Conservation (phyloP, 2,797 vertebrate genomes). For the Amazona ochrocephala region DNA sequence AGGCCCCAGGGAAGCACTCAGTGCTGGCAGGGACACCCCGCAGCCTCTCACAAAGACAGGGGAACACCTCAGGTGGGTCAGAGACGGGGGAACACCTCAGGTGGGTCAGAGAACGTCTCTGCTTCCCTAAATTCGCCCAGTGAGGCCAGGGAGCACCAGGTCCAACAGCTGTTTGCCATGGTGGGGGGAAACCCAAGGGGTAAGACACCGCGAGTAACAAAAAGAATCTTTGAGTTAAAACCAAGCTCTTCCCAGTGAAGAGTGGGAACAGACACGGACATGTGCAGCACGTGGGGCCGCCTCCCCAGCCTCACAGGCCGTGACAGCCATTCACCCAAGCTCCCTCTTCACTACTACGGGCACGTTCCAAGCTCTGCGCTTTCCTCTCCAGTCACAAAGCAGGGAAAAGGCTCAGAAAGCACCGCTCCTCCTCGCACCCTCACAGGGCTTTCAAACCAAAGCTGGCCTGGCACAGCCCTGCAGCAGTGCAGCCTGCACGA, state of each 20-base stretch:
- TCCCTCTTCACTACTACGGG: background rate
- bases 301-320: background rate
- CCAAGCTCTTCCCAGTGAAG: background rate
- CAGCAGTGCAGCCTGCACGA: background rate
- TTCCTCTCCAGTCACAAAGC: background rate
- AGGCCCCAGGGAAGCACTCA: background rate
- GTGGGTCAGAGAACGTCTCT: accelerated
- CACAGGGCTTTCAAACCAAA: background rate
- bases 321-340: background rate
- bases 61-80: accelerated
- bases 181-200: background rate
- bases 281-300: background rate
- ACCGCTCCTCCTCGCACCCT: background rate
- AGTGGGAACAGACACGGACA: background rate
- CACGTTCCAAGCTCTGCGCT: background rate
- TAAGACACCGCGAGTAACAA: background rate
- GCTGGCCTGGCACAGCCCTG: background rate
- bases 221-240: background rate
- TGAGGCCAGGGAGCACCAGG: background rate
- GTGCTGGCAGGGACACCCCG: background rate
- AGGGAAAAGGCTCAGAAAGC: background rate
- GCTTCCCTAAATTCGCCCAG: background rate
- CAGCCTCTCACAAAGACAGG: background rate
- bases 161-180: background rate
- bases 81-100: background rate